A percentile compares a stretch with the other conserved stretches of the same genome.
phyloP scores from a whole-genome alignment of 2,113 vertebrate species.

The Sminthopsis crassicaudata region DNA sequence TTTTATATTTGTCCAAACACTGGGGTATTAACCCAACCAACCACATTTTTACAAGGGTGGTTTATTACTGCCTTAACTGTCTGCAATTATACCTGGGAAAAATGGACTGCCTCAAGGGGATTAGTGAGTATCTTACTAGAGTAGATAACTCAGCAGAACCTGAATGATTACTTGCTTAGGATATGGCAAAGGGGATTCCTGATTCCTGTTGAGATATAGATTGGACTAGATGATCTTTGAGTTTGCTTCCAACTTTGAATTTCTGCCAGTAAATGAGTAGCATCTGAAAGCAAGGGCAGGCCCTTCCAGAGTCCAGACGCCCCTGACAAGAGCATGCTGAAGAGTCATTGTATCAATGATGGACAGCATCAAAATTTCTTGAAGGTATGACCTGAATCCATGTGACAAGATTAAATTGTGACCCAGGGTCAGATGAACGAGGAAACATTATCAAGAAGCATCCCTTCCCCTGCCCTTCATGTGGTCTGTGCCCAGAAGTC shows the following conservation, averaged over 20 bases:
- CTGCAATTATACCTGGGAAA: neutral
- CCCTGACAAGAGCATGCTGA: neutral
- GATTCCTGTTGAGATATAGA: neutral
- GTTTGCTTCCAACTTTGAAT: neutral
- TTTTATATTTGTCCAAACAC: neutral
- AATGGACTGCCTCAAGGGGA: neutral
- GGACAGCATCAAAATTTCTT: neutral
- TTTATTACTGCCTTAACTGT: neutral
- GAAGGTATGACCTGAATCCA: neutral
- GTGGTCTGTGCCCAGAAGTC: neutral
- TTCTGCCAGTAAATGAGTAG: neutral
- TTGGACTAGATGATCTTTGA: neutral
- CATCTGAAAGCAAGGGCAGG: neutral
- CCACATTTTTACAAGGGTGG: neutral
- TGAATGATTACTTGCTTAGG: neutral
- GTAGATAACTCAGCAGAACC: neutral
- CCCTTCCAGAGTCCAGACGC: neutral
- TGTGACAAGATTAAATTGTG: neutral
- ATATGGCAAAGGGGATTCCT: neutral
- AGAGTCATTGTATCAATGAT: neutral
- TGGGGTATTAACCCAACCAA: neutral
- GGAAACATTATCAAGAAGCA: neutral
- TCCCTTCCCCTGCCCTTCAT: accelerated
- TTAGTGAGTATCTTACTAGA: neutral
- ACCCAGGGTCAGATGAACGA: neutral